Evolutionary conservation across 2,113 vertebrate genomes (phyloP), one percentile per base, ranked within the genome.

Genomic region (Machaerirhynchus nigripectus): DNA sequence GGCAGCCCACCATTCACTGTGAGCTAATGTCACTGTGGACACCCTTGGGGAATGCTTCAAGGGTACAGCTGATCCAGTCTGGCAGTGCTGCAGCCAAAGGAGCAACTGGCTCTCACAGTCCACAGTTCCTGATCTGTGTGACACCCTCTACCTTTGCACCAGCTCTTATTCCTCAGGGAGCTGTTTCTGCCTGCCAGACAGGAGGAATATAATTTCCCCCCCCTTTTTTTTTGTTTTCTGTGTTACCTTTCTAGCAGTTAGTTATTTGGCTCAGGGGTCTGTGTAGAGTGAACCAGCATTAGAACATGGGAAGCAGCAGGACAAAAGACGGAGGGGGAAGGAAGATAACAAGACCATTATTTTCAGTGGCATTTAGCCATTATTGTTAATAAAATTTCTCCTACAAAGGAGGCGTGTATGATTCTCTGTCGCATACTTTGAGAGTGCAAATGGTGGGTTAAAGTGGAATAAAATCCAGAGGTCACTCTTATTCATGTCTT

Each of bases 111-210:
- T 79, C 22, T 49, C 0, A 1, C 42, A 76, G 30, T 2, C 15
- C 13, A 20, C 1, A 0, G 17, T 4, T 35, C n/a, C 46, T 23
- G 26, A 27, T 11, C n/a, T 10, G 2, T 1, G 2, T 1, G 2
- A 37, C 9, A 75, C 9, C 3, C 20, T 39, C 10, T 55, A 59
- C 50, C 39, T 37, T 56, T 63, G 30, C 20, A 37, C 26, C 50
- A 35, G 11, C 7, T 75, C 12, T 47, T 33, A 52, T 24, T 57
- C 44, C 19, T 44, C 49, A 26, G 14, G 30, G 24, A 82, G 15
- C 24, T 71, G 40, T 39, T 89, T 82, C 56, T 68, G 33, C 23
- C 56, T 78, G 22, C 14, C 3, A 4, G 13, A 42, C 37, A 74
- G 26, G 37, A 61, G 55, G 26, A 77, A 74, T 15, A 46, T 6